These are phyloP conservation scores for Cyprichromis sp. DNA, from an alignment of 2,113 vertebrate genomes.

Conservation along the genomic window DNA sequence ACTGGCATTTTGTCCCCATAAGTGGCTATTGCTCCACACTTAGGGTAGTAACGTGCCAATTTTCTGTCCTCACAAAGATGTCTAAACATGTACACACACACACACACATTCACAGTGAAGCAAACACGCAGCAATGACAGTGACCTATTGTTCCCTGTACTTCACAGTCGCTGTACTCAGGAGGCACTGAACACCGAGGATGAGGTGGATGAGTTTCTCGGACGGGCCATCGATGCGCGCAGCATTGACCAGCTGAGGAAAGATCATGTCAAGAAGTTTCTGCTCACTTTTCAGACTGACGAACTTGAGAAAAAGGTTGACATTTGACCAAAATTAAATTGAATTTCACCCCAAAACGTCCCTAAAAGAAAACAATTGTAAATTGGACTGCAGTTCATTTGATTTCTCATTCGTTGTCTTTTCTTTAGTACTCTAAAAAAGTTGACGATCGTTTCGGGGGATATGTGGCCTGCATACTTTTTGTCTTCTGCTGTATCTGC, in stretches of 20 bases:
- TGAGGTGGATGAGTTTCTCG: constrained; percentile 92
- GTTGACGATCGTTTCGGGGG: constrained; percentile 88
- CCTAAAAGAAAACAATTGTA: background rate
- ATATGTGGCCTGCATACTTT: constrained; percentile 84
- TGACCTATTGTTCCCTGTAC: constrained; percentile 13
- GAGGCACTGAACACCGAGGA: constrained; percentile 91
- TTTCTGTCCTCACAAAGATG: background rate
- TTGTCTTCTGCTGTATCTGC: constrained; percentile 89
- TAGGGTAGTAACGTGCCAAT: background rate
- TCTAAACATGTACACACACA: background rate
- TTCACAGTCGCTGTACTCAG: constrained; percentile 80
- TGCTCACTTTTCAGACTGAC: constrained; percentile 88
- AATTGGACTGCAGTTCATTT: background rate
- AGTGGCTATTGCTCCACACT: background rate
- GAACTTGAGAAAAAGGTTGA: constrained; percentile 89
- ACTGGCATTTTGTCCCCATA: rapidly evolving
- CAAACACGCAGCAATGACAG: background rate
- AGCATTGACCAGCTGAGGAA: constrained; percentile 95
- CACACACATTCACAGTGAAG: background rate
- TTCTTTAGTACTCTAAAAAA: constrained; percentile 86
- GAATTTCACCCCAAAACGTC: background rate
- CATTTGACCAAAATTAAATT: background rate
- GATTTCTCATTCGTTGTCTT: background rate
- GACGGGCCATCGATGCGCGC: constrained; percentile 90
- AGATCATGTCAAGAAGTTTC: constrained; percentile 91